These are phyloP conservation scores for Dysdera silvatica DNA, from an alignment of 1,140 invertebrate species.

Conservation along the genomic window DNA sequence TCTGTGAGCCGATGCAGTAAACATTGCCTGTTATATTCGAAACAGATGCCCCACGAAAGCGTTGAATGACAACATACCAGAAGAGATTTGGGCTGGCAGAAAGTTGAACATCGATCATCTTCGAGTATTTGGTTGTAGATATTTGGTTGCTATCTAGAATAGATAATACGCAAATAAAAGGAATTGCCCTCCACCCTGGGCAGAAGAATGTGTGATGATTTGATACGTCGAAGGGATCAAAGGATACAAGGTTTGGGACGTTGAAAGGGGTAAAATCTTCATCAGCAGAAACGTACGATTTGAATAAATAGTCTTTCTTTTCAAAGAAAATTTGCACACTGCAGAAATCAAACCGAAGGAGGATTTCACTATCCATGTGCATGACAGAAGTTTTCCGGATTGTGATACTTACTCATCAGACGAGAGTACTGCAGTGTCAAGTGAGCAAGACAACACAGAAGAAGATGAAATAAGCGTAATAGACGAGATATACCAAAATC, in stretches of 20 bases:
- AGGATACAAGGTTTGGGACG: too few species aligned
- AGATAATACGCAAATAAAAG: neutral
- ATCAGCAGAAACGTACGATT: conserved; percentile 7
- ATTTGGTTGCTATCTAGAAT: neutral
- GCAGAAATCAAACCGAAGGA: too few species aligned
- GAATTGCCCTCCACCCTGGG: too few species aligned
- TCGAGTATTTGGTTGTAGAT: too few species aligned
- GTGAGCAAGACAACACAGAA: too few species aligned
- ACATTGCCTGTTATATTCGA: conserved; percentile 42
- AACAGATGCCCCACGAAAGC: conserved; percentile 35
- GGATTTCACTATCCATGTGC: too few species aligned
- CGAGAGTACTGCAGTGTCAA: too few species aligned
- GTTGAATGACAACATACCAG: neutral
- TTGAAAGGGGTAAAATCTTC: too few species aligned
- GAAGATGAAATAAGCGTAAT: too few species aligned
- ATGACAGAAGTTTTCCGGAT: too few species aligned
- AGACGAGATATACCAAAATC: neutral
- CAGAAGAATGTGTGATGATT: neutral
- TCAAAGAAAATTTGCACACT: too few species aligned
- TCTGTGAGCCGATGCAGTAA: conserved; percentile 47
- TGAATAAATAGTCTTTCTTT: conserved; percentile 15
- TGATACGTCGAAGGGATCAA: neutral
- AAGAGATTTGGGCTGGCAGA: neutral
- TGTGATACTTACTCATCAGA: too few species aligned
- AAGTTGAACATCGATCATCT: neutral